Percentiles rank a stretch among this genome's conserved stretches.
phyloP scores from a whole-genome alignment of 2,113 vertebrate species.

The Seriola dumerili region DNA sequence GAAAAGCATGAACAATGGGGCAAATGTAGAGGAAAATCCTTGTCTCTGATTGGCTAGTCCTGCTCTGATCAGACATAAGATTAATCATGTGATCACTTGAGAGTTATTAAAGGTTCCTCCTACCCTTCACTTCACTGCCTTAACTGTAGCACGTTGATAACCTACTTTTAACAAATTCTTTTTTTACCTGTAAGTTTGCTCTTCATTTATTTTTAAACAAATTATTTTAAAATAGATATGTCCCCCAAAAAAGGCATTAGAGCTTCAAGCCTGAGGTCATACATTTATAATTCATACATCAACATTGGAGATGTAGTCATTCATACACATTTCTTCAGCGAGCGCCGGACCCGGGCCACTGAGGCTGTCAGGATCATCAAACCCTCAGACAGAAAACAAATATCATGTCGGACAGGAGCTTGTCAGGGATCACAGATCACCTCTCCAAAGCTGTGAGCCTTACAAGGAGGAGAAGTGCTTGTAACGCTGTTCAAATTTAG shows the following conservation, averaged over 20 bases:
- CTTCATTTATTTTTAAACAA: background rate
- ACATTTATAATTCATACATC: slow-evolving; percentile 49
- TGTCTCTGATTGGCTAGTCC: no score
- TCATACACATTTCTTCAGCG: slow-evolving; percentile 1
- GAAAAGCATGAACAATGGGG: no score
- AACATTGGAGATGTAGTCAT: slow-evolving; percentile 1
- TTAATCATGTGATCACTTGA: background rate
- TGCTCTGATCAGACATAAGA: background rate
- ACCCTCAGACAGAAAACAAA: slow-evolving; percentile 39
- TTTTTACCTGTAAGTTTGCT: background rate
- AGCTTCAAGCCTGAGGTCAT: slow-evolving; percentile 15
- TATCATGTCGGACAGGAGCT: slow-evolving; percentile 38
- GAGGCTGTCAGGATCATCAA: slow-evolving; percentile 51
- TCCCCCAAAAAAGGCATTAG: background rate
- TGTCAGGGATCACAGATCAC: slow-evolving; percentile 49
- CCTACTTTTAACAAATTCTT: background rate
- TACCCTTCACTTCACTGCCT: background rate
- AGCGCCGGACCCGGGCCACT: background rate
- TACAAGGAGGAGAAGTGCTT: background rate
- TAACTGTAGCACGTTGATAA: no score
- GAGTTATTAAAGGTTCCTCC: background rate
- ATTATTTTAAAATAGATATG: background rate
- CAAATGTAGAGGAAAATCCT: no score
- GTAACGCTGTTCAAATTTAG: background rate
- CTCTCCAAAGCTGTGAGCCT: slow-evolving; percentile 19